phyloP scores from a whole-genome alignment of 2,888 invertebrate genomes.

The Napeogenes inachia region DNA sequence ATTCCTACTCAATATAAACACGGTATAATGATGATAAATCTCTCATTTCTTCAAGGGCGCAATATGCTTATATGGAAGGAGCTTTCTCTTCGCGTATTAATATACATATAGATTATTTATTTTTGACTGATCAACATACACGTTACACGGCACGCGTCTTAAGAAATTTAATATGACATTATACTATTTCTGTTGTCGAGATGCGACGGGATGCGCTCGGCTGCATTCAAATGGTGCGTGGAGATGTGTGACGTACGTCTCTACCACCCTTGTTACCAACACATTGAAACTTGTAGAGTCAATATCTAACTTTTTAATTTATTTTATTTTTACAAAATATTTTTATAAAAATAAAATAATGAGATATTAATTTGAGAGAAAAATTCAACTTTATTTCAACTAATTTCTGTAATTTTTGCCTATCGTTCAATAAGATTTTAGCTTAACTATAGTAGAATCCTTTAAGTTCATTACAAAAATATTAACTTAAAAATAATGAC shows the following conservation, averaged over 20 bases:
- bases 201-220: constrained; percentile 55
- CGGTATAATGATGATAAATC: too few species aligned
- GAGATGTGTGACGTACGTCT: constrained; percentile 64
- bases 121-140: constrained; percentile 6
- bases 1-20: too few species aligned
- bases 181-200: constrained; percentile 65
- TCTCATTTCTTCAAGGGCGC: too few species aligned
- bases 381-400: neutral
- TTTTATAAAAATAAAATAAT: neutral
- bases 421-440: neutral
- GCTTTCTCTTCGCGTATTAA: too few species aligned
- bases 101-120: neutral
- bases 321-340: neutral
- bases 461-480: neutral
- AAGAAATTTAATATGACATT: constrained; percentile 70
- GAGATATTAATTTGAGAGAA: too few species aligned
- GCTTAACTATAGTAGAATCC: too few species aligned
- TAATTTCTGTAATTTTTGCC: neutral
- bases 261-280: constrained; percentile 56
- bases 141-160: constrained; percentile 49
- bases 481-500: constrained; percentile 7
- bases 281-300: constrained; percentile 43
- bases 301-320: constrained; percentile 22
- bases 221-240: constrained; percentile 73
- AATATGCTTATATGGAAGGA: too few species aligned